Base-by-base conservation (phyloP, 2,113 vertebrate genomes). In the Mastomys natalensis region DNA sequence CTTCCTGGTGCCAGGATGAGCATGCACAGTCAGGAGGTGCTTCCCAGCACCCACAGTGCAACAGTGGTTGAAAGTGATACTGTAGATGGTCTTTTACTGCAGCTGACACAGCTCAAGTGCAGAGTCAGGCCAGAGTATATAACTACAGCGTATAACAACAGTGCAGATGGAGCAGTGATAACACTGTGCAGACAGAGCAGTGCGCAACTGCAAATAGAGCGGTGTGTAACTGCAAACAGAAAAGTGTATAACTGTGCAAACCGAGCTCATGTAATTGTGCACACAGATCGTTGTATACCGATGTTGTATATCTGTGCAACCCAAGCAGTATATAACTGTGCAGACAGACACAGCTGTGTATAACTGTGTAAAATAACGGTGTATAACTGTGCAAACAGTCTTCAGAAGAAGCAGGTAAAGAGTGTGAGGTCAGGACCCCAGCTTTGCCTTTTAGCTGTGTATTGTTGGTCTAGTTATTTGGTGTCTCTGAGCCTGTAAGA, bases 61-160 rank as follows among this genome's bases (percentile, higher is more conserved):
- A 9, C 55, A 43, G 85, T 84, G 94, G 62, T 43, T 22, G 22
- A 66, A 89, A 43, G 26, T 43, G 78, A 91, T 37, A 70, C 89
- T 72, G 55, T 15, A 43, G 17, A 43, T 48, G 55, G 34, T 48
- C n/a, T 48, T 78, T 29, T 62, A 2, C 40, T 15, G 84, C 72
- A 48, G 19, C 76, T 19, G 90, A 92, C 48, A 92, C 48, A 95
- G 66, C 81, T 95, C 66, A 90, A 80, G 82, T 37, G 37, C 87
- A 93, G 81, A 95, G 43, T 73, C 10, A 96, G 87, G 10, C 26
- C n/a, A 60, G 4, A 64, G 70, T 60, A 24, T 26, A 34, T 43
- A 73, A 77, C 87, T 70, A 15, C 66, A 24, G 51, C 19, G 19
- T n/a, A 37, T 51, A 37, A n/a, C 43, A 80, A 58, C 77, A 34